Conservation (phyloP, 2,113 vertebrate species). For the Sander vitreus region DNA sequence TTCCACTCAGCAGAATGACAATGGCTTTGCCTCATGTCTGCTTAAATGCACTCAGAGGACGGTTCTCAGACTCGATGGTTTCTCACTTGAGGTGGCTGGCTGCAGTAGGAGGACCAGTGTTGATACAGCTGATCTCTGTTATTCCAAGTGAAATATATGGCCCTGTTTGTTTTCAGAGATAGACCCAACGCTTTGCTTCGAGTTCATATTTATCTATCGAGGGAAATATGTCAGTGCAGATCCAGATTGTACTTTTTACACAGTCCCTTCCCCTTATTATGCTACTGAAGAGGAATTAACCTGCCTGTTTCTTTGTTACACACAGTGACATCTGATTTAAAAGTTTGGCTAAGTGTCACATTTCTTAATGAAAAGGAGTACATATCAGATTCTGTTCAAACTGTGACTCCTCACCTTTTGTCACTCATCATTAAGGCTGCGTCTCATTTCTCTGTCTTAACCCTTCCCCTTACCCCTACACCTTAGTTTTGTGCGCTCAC, state of each 20-base stretch:
- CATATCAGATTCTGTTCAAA: not conserved
- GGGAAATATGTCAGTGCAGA: constrained; percentile 80
- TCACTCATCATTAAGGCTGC: too few relatives aligned
- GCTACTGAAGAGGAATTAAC: constrained; percentile 40
- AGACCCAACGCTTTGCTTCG: constrained; percentile 80
- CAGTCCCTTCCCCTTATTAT: constrained; percentile 39
- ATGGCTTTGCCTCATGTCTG: constrained; percentile 44
- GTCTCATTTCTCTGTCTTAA: too few relatives aligned
- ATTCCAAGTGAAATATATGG: constrained; percentile 84
- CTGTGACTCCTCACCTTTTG: not conserved
- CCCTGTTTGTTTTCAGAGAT: constrained; percentile 85
- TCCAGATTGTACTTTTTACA: constrained; percentile 64
- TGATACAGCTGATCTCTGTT: constrained; percentile 87
- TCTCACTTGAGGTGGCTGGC: constrained; percentile 77
- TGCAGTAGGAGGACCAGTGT: constrained; percentile 83
- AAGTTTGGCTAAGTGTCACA: not conserved
- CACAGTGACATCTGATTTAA: not conserved
- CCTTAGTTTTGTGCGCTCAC: too few relatives aligned
- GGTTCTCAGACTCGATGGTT: constrained; percentile 60
- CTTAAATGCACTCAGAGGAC: constrained; percentile 42
- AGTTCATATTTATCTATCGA: constrained; percentile 87
- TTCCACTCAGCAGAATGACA: constrained; percentile 34
- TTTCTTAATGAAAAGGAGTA: constrained; percentile 1
- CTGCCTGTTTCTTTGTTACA: constrained; percentile 27
- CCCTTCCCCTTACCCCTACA: too few relatives aligned